Evolutionary conservation across 2,797 vertebrate genomes (phyloP), one percentile per base, ranked within the genome.

Genomic region (Falco biarmicus): DNA sequence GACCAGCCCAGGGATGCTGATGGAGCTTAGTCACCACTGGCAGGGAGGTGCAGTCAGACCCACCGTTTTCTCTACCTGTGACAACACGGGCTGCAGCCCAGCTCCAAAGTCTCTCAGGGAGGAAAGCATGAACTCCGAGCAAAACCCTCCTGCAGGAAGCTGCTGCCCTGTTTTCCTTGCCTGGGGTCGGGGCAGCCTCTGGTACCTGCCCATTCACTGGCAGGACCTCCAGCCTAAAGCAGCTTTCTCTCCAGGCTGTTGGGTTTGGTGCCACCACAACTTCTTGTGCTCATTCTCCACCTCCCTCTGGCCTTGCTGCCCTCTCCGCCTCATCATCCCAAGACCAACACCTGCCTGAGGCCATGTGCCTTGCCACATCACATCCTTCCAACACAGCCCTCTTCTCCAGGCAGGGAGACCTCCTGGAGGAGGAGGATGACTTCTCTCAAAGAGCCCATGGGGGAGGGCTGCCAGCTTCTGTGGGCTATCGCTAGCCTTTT

Each of bases 301-400:
- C 43, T 87, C 71, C 41, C 65, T 78, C 54, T 9, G 2, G 18
- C 41, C 41, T 59, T 54, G 24, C 37, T 15, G 10, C 14, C 24
- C 31, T 87, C 47, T 56, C 54, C 0, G 2, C 59, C 47, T 87
- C 50, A 22, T 9, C 24, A 8, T 31, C 71, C 37, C 1, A 4
- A 80, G 31, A 61, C 41, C 56, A 47, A 3, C 68, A 92, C 70
- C 60, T 90, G 70, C 39, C 45, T 0, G 3, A 50, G 65, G 60
- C 82, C 8, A 5, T 43, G 45, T 0, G 24, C 74, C n/a, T 77
- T 95, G 96, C 86, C 92, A 94, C 95, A 96, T 94, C 96, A 96
- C 85, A 88, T 87, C 91, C 95, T 94, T 90, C 85, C 69, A 65
- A 13, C 10, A 4, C 24, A 69, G 60, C 82, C 39, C 20, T 65